Evolutionary conservation across 2,797 vertebrate genomes (phyloP).

Genomic region (Periparus ater): DNA sequence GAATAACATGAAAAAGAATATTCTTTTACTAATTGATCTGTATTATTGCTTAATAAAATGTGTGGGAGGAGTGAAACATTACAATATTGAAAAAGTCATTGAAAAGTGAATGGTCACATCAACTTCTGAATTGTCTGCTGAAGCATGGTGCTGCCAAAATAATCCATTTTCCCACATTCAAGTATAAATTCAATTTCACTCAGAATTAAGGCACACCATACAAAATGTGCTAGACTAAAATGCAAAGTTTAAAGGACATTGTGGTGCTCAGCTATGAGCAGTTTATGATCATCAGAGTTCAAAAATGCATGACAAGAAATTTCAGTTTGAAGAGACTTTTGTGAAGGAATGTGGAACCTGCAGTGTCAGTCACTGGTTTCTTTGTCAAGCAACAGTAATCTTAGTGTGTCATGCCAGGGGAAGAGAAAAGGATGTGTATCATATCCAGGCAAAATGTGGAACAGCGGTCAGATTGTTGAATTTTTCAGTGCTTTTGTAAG

Average conservation of each 20-base stretch:
- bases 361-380: background rate
- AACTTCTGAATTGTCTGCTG: background rate
- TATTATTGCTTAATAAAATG: background rate
- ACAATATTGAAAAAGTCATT: background rate
- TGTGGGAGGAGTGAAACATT: background rate
- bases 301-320: background rate
- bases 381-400: background rate
- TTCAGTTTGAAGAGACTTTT: background rate
- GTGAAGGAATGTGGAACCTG: background rate
- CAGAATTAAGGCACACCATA: background rate
- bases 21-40: background rate
- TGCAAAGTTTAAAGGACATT: background rate
- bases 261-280: background rate
- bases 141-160: background rate
- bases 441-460: background rate
- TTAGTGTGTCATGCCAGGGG: background rate
- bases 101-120: background rate
- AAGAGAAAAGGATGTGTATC: background rate
- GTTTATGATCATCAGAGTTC: background rate
- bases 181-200: background rate
- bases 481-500: slow-evolving; percentile 1
- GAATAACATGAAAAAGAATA: background rate
- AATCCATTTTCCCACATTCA: background rate
- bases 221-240: background rate
- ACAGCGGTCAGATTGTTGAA: background rate